Percentiles rank a stretch among this genome's conserved stretches.
phyloP scores from a whole-genome alignment of 1,140 invertebrate genomes.

The Scylla paramamosain region DNA sequence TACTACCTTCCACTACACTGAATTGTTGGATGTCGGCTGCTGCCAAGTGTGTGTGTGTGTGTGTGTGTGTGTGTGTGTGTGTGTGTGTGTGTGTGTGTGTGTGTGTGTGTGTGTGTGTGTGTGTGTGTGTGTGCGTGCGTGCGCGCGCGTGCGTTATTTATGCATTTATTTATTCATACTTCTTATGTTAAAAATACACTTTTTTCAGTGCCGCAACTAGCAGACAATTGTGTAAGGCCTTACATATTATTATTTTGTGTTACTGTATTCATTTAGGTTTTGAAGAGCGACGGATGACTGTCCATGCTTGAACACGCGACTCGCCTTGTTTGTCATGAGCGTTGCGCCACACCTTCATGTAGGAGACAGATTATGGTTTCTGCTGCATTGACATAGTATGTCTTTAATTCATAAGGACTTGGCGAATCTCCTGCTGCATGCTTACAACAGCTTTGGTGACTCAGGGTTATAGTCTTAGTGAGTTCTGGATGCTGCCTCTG shows the following conservation, averaged over 20 bases:
- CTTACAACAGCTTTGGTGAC: too few species aligned
- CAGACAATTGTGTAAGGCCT: not conserved
- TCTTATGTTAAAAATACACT: too few species aligned
- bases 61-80: slow-evolving; percentile 33
- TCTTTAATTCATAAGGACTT: too few species aligned
- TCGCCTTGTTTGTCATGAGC: too few species aligned
- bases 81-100: slow-evolving; percentile 43
- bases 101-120: slow-evolving; percentile 32
- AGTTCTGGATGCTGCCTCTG: too few species aligned
- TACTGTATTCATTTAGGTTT: not conserved
- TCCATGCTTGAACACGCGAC: too few species aligned
- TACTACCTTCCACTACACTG: not conserved
- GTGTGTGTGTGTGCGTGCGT: slow-evolving; percentile 21
- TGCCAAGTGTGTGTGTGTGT: not conserved
- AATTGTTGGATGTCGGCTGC: not conserved
- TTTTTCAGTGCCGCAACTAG: not conserved
- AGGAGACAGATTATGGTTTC: too few species aligned
- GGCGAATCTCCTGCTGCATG: too few species aligned
- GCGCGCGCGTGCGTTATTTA: not conserved
- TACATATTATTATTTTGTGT: not conserved
- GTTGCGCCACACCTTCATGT: too few species aligned
- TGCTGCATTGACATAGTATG: too few species aligned
- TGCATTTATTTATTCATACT: too few species aligned
- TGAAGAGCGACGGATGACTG: not conserved
- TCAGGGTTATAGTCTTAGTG: too few species aligned